Evolutionary conservation across 37 sponge, comb jelly and placozoan genomes (phyloP).

Genomic region (Diacarnus erythraeanus): DNA sequence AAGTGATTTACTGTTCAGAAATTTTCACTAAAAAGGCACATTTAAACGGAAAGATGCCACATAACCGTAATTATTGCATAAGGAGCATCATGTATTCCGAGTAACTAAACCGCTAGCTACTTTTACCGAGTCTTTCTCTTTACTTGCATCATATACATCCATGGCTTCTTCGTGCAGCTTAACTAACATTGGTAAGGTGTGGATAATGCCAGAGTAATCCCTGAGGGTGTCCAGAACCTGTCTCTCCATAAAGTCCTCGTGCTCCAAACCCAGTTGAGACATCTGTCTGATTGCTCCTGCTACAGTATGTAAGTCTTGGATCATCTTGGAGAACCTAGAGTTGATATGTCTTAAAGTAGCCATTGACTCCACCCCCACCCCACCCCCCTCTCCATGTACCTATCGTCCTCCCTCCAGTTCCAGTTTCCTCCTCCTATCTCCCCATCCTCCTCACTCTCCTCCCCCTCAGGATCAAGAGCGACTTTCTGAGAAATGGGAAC

Average conservation of each 20-base stretch:
- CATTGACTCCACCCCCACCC: neutral
- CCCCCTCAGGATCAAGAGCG: slow-evolving; percentile 6
- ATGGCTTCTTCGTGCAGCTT: slow-evolving; percentile 81
- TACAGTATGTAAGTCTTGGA: slow-evolving; percentile 41
- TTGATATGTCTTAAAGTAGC: neutral
- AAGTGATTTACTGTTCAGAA: too few species aligned
- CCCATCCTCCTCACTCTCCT: slow-evolving; percentile 28
- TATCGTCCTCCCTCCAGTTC: slow-evolving; percentile 44
- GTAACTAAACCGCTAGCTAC: too few species aligned
- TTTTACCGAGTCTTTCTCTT: slow-evolving; percentile 73
- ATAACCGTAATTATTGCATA: too few species aligned
- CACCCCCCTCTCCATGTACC: slow-evolving; percentile 1
- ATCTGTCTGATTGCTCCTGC: slow-evolving; percentile 37
- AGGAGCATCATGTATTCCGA: too few species aligned
- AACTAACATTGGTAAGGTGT: slow-evolving; percentile 73
- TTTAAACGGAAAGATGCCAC: too few species aligned
- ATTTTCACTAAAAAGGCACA: too few species aligned
- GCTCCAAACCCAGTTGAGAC: slow-evolving; percentile 7
- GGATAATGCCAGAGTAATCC: slow-evolving; percentile 70
- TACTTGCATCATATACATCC: slow-evolving; percentile 66
- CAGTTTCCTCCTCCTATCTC: neutral
- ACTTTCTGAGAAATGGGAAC: neutral
- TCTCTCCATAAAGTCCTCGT: slow-evolving; percentile 62
- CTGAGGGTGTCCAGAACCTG: slow-evolving; percentile 21
- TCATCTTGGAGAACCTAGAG: slow-evolving; percentile 48